These are phyloP conservation scores for Chaetura pelagica DNA, from an alignment of 2,113 vertebrate species.

Conservation along the genomic window DNA sequence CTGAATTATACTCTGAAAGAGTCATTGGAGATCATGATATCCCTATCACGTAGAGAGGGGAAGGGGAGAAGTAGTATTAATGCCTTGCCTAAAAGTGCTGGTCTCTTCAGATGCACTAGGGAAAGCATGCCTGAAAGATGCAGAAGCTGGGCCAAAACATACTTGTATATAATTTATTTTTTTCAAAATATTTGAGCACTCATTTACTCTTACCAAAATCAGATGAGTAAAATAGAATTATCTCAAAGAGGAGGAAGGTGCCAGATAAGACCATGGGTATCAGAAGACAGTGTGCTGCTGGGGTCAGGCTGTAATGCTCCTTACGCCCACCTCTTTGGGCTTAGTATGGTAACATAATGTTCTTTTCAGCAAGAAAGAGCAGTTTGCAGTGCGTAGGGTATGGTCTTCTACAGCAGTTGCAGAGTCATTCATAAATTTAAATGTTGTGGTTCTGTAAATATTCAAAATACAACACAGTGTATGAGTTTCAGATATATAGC, in stretches of 20 bases:
- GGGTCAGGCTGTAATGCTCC: background rate
- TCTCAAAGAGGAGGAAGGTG: background rate
- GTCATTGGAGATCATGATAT: background rate
- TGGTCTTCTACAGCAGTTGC: accelerated
- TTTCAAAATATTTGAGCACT: background rate
- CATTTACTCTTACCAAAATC: background rate
- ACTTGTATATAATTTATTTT: background rate
- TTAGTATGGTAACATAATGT: background rate
- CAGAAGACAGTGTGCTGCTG: background rate
- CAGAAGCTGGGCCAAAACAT: background rate
- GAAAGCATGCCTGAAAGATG: background rate
- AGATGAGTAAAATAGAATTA: background rate
- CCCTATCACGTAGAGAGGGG: too few species aligned
- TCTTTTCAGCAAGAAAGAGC: background rate
- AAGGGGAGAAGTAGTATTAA: background rate
- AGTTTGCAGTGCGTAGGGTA: accelerated
- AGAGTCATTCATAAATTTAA: background rate
- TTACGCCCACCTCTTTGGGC: background rate
- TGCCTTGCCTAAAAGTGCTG: background rate
- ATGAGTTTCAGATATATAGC: background rate
- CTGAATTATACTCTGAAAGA: background rate
- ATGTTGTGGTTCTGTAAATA: background rate
- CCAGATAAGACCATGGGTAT: accelerated
- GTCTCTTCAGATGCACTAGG: background rate
- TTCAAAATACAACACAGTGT: background rate